These are phyloP conservation scores for Indicator indicator DNA, from an alignment of 2,113 vertebrate species.

Conservation along the genomic window DNA sequence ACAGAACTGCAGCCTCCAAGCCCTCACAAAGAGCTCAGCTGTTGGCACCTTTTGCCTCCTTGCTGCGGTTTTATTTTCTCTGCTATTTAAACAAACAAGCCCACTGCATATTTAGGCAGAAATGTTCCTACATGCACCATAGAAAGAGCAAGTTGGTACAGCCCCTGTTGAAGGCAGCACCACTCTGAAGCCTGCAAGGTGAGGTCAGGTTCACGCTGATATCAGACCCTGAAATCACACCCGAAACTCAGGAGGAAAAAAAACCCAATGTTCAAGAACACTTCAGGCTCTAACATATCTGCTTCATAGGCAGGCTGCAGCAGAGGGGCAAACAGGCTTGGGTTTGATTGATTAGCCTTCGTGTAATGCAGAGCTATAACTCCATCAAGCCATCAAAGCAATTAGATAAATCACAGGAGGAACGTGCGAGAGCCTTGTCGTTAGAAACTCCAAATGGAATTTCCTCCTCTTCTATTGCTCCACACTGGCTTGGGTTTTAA, in stretches of 20 bases:
- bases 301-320: not conserved
- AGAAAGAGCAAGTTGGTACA: constrained; percentile 41
- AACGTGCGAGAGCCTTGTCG: not conserved
- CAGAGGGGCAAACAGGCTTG: constrained; percentile 32
- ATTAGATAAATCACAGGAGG: not conserved
- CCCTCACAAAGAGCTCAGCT: not conserved
- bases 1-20: not conserved
- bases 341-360: constrained; percentile 51
- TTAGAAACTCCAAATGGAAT: not conserved
- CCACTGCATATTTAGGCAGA: constrained; percentile 38
- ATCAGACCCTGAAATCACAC: constrained; percentile 11
- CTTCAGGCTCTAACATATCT: not conserved
- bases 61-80: not conserved
- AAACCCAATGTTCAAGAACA: accelerated
- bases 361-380: constrained; percentile 22
- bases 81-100: constrained; percentile 46
- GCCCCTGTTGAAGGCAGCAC: not conserved
- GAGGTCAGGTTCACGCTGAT: not conserved
- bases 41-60: constrained; percentile 32
- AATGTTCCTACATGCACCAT: not conserved
- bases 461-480: not conserved
- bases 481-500: not conserved
- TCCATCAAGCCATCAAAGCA: constrained; percentile 33
- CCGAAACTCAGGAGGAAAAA: not conserved
- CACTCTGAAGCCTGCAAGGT: not conserved